Percentiles rank a stretch among this genome's conserved stretches.
Conservation (phyloP, 2,113 vertebrate species). For the Chinchilla lanigera region DNA sequence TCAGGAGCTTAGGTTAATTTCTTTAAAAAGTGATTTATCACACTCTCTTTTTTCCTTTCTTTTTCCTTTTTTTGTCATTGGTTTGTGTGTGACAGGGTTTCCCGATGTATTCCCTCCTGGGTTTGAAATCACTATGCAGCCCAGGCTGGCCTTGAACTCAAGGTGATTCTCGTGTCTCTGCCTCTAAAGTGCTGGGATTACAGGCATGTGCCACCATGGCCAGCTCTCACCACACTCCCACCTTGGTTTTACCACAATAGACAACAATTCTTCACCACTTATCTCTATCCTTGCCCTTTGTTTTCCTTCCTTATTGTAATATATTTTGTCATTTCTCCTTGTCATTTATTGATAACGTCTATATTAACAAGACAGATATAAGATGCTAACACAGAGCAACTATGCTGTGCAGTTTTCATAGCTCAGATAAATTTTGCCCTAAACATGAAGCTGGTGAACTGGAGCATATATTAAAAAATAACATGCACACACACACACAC, state of each 20-base stretch:
- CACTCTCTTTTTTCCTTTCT: neutral
- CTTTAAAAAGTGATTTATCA: constrained; percentile 64
- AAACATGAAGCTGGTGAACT: constrained; percentile 28
- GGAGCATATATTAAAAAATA: constrained; percentile 10
- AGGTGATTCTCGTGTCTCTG: neutral
- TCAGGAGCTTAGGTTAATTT: constrained; percentile 49
- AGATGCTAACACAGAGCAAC: neutral
- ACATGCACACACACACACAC: neutral
- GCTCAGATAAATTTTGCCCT: constrained; percentile 4
- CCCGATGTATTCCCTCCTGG: neutral
- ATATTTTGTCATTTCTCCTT: neutral
- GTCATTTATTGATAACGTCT: constrained; percentile 39
- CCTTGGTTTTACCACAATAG: constrained; percentile 30
- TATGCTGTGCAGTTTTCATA: neutral
- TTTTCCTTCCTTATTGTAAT: neutral
- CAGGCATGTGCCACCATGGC: neutral
- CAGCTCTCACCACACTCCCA: neutral
- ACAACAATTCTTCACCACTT: neutral
- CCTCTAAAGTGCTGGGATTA: neutral
- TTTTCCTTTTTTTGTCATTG: neutral
- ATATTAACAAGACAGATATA: constrained; percentile 19
- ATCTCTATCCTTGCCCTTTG: neutral
- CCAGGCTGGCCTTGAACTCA: neutral
- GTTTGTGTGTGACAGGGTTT: neutral
- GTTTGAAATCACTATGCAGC: neutral